phyloP scores from a whole-genome alignment of 2,797 vertebrate genomes.

The Hipposideros larvatus region DNA sequence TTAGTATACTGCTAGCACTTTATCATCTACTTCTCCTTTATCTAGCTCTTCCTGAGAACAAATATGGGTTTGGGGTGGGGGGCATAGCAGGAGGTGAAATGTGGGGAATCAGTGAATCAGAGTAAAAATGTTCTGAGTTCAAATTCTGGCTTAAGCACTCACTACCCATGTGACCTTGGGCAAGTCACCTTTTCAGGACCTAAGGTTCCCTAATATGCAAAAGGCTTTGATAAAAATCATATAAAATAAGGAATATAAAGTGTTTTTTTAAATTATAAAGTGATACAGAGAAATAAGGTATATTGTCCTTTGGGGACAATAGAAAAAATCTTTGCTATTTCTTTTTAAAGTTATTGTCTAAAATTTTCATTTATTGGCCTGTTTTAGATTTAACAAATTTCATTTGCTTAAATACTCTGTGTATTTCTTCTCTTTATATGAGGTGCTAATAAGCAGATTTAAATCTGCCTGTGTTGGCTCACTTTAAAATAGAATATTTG shows the following conservation, averaged over 20 bases:
- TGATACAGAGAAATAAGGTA: not conserved
- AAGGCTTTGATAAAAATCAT: not conserved
- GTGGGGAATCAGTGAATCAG: not conserved
- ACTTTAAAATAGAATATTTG: not conserved
- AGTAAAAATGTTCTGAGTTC: not conserved
- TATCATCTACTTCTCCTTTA: not conserved
- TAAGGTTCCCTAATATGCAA: not conserved
- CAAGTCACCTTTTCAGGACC: not conserved
- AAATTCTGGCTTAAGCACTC: not conserved
- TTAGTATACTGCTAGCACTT: not conserved
- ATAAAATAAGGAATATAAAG: not conserved
- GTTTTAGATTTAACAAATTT: not conserved
- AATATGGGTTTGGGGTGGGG: not conserved
- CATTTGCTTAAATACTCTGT: not conserved
- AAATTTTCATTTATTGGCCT: not conserved
- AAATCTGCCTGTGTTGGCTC: not conserved
- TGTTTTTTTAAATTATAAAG: not conserved
- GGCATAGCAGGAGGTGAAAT: too few species aligned
- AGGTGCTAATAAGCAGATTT: not conserved
- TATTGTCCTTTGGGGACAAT: not conserved
- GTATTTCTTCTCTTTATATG: not conserved
- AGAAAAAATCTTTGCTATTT: not conserved
- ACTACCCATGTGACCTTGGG: not conserved
- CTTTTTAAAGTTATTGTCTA: not conserved
- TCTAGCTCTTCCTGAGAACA: not conserved